Percentiles rank a stretch among this genome's conserved stretches.
phyloP scores from a whole-genome alignment of 2,797 vertebrate genomes.

The Spondyliosoma cantharus region DNA sequence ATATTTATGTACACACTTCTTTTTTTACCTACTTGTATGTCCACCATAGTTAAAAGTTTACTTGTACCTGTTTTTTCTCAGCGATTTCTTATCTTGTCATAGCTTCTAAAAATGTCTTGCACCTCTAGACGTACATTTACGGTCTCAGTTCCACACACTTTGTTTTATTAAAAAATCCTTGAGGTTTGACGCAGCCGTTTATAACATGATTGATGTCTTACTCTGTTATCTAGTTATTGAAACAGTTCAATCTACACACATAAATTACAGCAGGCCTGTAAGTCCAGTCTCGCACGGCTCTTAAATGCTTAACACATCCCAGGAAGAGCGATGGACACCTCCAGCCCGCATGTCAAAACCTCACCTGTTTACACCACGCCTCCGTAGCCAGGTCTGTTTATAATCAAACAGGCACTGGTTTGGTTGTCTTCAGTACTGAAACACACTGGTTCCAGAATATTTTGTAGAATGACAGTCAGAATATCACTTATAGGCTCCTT shows the following conservation, averaged over 20 bases:
- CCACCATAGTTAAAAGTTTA: not conserved
- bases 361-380: not conserved
- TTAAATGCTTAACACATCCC: too few relatives aligned
- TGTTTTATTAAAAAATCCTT: not conserved
- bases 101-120: not conserved
- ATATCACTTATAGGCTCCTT: not conserved
- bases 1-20: not conserved
- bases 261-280: constrained; percentile 1
- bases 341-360: fast-evolving
- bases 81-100: not conserved
- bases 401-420: too few relatives aligned
- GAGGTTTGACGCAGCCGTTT: fast-evolving
- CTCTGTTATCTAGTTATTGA: not conserved
- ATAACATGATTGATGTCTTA: too few relatives aligned
- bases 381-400: not conserved
- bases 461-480: not conserved
- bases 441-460: not conserved
- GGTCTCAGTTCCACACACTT: not conserved
- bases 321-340: too few relatives aligned
- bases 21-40: not conserved
- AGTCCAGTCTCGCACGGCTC: too few relatives aligned
- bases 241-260: not conserved
- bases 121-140: not conserved
- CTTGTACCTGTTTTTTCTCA: not conserved
- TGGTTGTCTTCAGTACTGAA: fast-evolving